These are phyloP conservation scores for Carassius auratus DNA, from an alignment of 2,113 vertebrate genomes.

Conservation along the genomic window DNA sequence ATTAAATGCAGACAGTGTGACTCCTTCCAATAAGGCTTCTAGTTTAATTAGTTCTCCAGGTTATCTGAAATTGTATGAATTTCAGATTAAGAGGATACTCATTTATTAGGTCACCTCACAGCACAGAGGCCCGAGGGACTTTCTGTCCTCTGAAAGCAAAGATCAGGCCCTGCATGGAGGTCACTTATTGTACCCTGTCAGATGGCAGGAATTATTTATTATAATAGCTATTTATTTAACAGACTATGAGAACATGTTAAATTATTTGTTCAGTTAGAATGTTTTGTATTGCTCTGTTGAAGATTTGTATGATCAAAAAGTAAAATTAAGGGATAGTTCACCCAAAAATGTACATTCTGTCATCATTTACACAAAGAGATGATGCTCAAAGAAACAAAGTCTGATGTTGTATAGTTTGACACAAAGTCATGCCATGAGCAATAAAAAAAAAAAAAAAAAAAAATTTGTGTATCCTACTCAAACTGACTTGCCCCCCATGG, in stretches of 20 bases:
- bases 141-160: slow-evolving; percentile 7
- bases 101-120: slow-evolving; percentile 43
- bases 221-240: neutral
- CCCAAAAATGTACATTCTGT: neutral
- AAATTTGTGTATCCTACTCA: neutral
- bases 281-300: neutral
- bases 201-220: neutral
- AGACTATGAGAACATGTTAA: neutral
- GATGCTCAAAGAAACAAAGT: too few species aligned
- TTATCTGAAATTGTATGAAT: slow-evolving; percentile 52
- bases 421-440: neutral
- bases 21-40: slow-evolving; percentile 30
- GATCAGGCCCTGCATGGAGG: neutral
- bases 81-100: slow-evolving; percentile 41
- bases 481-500: neutral
- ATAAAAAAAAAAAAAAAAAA: neutral
- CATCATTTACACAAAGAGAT: too few species aligned
- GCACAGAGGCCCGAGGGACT: slow-evolving; percentile 1
- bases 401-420: neutral
- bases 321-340: neutral
- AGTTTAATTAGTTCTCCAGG: slow-evolving; percentile 51
- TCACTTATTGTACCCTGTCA: neutral
- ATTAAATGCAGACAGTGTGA: slow-evolving; percentile 19
- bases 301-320: neutral
- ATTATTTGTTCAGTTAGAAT: neutral